phyloP scores from a whole-genome alignment of 2,888 invertebrate genomes.

The Eueremaeus valkanovi region DNA sequence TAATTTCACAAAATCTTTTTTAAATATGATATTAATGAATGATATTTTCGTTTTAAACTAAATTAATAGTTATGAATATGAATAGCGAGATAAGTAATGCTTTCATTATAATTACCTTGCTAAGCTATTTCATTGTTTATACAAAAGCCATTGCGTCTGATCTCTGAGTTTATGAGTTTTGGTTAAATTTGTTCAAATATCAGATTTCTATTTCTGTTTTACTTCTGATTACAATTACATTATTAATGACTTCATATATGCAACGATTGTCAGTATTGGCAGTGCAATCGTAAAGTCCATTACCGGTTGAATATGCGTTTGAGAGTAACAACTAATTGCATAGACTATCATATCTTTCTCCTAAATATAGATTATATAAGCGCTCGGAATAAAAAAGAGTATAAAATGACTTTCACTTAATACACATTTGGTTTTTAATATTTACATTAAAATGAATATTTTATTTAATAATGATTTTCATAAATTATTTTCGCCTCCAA shows the following conservation, averaged over 20 bases:
- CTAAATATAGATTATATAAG: not conserved
- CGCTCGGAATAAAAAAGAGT: no score
- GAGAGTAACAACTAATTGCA: not conserved
- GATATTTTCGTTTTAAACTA: no score
- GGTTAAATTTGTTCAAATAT: not conserved
- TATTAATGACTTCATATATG: not conserved
- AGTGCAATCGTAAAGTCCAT: slow-evolving; percentile 8
- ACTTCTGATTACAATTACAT: not conserved
- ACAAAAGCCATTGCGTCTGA: no score
- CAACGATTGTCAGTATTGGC: not conserved
- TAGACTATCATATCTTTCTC: not conserved
- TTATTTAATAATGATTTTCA: slow-evolving; percentile 4
- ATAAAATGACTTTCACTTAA: slow-evolving; percentile 9
- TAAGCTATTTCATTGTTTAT: no score
- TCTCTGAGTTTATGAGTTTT: not conserved
- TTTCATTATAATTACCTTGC: no score
- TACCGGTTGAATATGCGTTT: slow-evolving; percentile 20
- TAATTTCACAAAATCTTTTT: no score
- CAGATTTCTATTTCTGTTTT: no score
- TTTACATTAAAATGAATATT: slow-evolving; percentile 25
- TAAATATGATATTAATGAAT: no score
- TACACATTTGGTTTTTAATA: slow-evolving; percentile 9
- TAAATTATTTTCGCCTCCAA: not conserved
- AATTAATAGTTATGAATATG: no score
- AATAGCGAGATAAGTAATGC: no score